Evolutionary conservation across 2,888 invertebrate genomes (phyloP).

Genomic region (Mythimna ferrago): DNA sequence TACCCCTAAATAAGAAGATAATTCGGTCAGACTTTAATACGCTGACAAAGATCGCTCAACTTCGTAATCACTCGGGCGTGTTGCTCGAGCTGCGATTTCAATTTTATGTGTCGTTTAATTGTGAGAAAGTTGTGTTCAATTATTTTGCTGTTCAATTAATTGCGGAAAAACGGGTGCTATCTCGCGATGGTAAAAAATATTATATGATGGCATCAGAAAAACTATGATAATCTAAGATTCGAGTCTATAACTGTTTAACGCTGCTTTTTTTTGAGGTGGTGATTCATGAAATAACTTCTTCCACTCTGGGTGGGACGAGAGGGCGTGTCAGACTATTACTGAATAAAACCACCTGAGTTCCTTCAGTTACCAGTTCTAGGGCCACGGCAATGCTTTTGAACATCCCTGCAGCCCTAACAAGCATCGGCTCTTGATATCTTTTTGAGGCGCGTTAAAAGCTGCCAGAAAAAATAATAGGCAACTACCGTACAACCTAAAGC

Average conservation of each 20-base stretch:
- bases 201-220: slow-evolving; percentile 12
- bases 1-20: slow-evolving; percentile 76
- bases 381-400: too few relatives aligned
- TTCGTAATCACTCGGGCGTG: slow-evolving; percentile 86
- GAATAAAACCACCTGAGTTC: too few relatives aligned
- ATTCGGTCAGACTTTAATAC: slow-evolving; percentile 90
- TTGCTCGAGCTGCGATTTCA: slow-evolving; percentile 79
- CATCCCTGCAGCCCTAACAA: too few relatives aligned
- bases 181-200: slow-evolving; percentile 18
- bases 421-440: too few relatives aligned
- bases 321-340: too few relatives aligned
- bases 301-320: too few relatives aligned
- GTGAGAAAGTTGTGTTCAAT: slow-evolving; percentile 80
- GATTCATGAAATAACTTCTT: too few relatives aligned
- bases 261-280: too few relatives aligned
- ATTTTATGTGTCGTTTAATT: slow-evolving; percentile 85
- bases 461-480: not conserved
- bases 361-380: too few relatives aligned
- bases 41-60: slow-evolving; percentile 85
- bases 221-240: not conserved
- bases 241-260: too few relatives aligned
- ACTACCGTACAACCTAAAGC: not conserved
- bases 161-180: slow-evolving; percentile 54
- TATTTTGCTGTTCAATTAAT: slow-evolving; percentile 78
- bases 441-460: too few relatives aligned